Evolutionary conservation across 1,140 invertebrate genomes (phyloP).

Genomic region (Bombus sibiricus): DNA sequence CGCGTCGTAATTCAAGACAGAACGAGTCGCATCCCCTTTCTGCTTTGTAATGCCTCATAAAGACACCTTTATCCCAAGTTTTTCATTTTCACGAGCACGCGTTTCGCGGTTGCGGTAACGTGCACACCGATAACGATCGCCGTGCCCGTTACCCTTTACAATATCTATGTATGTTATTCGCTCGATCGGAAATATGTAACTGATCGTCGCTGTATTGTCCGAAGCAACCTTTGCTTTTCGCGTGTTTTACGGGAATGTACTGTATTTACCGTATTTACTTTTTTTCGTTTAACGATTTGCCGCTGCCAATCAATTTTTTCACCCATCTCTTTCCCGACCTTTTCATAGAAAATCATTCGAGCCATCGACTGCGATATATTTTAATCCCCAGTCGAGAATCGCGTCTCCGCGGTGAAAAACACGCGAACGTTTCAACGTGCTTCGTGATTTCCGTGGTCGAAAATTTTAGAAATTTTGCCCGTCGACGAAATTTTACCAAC

Average conservation of each 20-base stretch:
- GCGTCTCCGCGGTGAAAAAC: not conserved
- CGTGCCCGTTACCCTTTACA: slow-evolving; percentile 17
- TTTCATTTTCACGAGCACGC: slow-evolving; percentile 41
- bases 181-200: slow-evolving; percentile 50
- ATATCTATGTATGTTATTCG: not conserved
- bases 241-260: not conserved
- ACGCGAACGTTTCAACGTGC: not conserved
- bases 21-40: slow-evolving; percentile 37
- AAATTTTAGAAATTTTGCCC: not conserved
- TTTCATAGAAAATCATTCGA: not conserved
- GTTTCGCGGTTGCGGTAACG: not conserved
- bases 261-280: not conserved
- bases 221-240: not conserved
- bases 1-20: slow-evolving; percentile 44
- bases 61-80: slow-evolving; percentile 44
- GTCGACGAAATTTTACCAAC: slow-evolving; percentile 3
- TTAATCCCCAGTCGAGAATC: not conserved
- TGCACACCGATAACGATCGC: slow-evolving; percentile 18
- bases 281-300: not conserved
- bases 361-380: not conserved
- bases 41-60: slow-evolving; percentile 51
- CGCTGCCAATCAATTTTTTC: not conserved
- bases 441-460: not conserved
- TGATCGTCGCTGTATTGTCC: slow-evolving; percentile 22
- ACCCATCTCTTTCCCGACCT: not conserved